phyloP scores from a whole-genome alignment of 2,888 invertebrate genomes.

The Pachymerium ferrugineum region DNA sequence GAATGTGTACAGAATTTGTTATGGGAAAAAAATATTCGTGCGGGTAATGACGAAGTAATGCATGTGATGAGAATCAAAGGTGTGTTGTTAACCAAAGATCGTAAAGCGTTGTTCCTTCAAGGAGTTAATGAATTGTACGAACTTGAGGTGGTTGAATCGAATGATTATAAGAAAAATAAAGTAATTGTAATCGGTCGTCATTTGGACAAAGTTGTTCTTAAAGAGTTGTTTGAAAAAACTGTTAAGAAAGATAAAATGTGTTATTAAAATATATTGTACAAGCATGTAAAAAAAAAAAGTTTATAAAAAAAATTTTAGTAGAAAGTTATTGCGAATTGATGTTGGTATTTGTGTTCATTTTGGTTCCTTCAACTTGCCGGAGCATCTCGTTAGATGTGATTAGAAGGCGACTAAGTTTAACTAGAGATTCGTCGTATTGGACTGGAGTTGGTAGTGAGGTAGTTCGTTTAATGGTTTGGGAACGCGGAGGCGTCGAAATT shows the following conservation, averaged over 20 bases:
- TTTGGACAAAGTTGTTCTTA: not conserved
- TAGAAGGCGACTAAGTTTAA: not conserved
- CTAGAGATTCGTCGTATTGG: not conserved
- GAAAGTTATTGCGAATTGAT: not conserved
- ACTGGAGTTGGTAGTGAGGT: not conserved
- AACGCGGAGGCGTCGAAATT: not conserved
- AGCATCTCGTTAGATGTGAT: not conserved
- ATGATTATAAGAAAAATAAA: not conserved
- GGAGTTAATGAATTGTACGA: not conserved
- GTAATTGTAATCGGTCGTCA: not conserved
- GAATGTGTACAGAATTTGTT: not conserved
- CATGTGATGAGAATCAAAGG: conserved; percentile 3
- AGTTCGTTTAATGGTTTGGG: too few species aligned
- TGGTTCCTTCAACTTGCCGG: not conserved
- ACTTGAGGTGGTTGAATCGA: not conserved
- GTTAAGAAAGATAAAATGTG: not conserved
- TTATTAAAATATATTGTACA: not conserved
- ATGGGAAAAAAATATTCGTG: not conserved
- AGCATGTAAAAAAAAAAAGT: not conserved
- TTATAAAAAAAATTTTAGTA: not conserved
- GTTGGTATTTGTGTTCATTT: not conserved
- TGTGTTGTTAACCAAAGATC: not conserved
- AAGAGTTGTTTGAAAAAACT: not conserved
- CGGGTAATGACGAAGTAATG: not conserved
- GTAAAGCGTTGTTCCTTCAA: not conserved